Percentiles rank a stretch among this genome's conserved stretches.
These are phyloP conservation scores for Orussus abietinus DNA, from an alignment of 1,140 invertebrate species.

Conservation along the genomic window DNA sequence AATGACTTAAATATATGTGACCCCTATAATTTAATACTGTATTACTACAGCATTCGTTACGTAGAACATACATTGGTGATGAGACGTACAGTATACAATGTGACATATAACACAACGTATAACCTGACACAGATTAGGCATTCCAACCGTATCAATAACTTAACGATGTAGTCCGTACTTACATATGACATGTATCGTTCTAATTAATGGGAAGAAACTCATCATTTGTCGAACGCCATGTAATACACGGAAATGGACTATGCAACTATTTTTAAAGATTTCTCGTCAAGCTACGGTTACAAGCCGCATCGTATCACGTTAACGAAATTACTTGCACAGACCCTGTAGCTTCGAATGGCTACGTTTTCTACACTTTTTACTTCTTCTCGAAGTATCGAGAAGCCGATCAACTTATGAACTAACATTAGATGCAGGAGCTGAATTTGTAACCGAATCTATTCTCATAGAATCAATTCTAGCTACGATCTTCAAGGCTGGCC, in stretches of 20 bases:
- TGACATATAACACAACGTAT: too few relatives aligned
- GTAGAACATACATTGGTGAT: too few relatives aligned
- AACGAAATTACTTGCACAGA: conserved; percentile 39
- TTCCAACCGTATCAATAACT: background rate
- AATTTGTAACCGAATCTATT: conserved; percentile 48
- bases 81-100: too few relatives aligned
- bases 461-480: conserved; percentile 78
- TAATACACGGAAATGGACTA: background rate
- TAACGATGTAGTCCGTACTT: background rate
- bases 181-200: background rate
- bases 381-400: conserved; percentile 11
- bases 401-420: conserved; percentile 28
- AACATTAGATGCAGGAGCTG: conserved; percentile 36
- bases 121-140: too few relatives aligned
- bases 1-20: too few relatives aligned
- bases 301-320: background rate
- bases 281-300: background rate
- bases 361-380: conserved; percentile 12
- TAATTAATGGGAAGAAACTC: background rate
- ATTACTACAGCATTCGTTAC: too few relatives aligned
- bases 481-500: conserved; percentile 92
- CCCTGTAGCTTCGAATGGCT: conserved; percentile 31
- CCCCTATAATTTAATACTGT: too few relatives aligned
- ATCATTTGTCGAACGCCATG: background rate
- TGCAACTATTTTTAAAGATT: background rate